Percentiles rank a stretch among this genome's conserved stretches.
Conservation (phyloP, 23 tunicate species). For the Halocynthia aurantium region DNA sequence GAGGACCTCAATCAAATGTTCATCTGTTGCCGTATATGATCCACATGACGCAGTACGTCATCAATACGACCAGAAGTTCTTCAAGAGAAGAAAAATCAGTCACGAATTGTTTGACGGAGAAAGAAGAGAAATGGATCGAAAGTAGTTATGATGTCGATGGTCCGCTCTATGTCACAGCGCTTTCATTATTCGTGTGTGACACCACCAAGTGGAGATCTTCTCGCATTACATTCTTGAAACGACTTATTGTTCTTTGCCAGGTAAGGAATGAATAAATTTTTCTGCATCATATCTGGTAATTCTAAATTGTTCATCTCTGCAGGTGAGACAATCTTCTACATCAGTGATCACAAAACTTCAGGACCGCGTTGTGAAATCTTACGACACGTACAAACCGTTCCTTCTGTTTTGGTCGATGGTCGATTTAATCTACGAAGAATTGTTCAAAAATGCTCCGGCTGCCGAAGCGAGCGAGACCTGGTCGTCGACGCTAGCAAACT, state of each 20-base stretch:
- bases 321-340: conserved; percentile 41
- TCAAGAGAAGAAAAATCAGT: conserved; percentile 57
- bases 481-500: conserved; percentile 53
- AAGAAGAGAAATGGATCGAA: conserved; percentile 68
- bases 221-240: conserved; percentile 39
- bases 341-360: conserved; percentile 30
- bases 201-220: conserved; percentile 41
- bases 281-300: not conserved
- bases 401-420: conserved; percentile 83
- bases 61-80: conserved; percentile 76
- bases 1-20: conserved; percentile 91
- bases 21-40: conserved; percentile 88
- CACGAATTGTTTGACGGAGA: conserved; percentile 32
- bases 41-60: conserved; percentile 72
- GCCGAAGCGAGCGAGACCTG: conserved; percentile 48
- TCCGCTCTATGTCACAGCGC: conserved; percentile 56
- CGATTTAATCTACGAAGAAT: conserved; percentile 42
- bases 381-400: conserved; percentile 57
- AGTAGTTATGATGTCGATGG: conserved; percentile 82
- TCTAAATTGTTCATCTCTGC: not conserved
- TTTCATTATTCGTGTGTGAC: conserved; percentile 47
- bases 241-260: conserved; percentile 31
- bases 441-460: conserved; percentile 31
- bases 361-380: conserved; percentile 43
- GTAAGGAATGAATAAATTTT: not conserved